Conservation (phyloP, 2,888 invertebrate genomes). For the Volucella inflata region DNA sequence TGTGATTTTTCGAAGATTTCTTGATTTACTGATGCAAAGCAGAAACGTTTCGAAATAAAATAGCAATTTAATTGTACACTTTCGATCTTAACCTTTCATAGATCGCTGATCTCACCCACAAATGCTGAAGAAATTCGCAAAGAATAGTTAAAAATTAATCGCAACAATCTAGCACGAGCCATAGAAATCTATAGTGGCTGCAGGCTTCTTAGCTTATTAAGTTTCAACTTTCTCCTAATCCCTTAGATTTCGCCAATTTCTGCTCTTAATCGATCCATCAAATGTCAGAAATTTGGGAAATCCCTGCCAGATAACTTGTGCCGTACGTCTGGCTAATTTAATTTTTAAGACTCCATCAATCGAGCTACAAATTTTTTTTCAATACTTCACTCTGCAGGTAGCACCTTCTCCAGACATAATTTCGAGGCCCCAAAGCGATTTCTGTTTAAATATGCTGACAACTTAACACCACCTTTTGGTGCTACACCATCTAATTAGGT, state of each 20-base stretch:
- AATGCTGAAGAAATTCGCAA: too few species aligned
- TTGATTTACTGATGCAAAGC: too few species aligned
- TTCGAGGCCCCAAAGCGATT: constrained; percentile 46
- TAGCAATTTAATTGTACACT: too few species aligned
- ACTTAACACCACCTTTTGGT: constrained; percentile 40
- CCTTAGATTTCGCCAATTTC: neutral
- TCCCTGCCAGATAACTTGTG: constrained; percentile 27
- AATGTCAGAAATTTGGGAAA: constrained; percentile 33
- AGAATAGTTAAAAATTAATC: too few species aligned
- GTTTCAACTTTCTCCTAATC: too few species aligned
- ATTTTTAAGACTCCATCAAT: constrained; percentile 44
- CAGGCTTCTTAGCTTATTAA: too few species aligned
- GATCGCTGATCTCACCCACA: too few species aligned
- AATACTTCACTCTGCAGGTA: constrained; percentile 10
- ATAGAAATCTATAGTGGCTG: too few species aligned
- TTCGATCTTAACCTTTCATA: too few species aligned
- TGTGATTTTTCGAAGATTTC: too few species aligned
- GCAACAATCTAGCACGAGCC: too few species aligned
- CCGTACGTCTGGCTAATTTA: constrained; percentile 37
- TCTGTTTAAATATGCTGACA: constrained; percentile 53
- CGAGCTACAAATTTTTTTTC: neutral
- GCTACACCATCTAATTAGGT: constrained; percentile 59
- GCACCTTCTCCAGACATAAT: constrained; percentile 18
- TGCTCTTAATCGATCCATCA: neutral
- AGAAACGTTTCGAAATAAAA: too few species aligned